phyloP scores from a whole-genome alignment of 92 coral and sea anemone genomes.

The Bergia puertoricense region DNA sequence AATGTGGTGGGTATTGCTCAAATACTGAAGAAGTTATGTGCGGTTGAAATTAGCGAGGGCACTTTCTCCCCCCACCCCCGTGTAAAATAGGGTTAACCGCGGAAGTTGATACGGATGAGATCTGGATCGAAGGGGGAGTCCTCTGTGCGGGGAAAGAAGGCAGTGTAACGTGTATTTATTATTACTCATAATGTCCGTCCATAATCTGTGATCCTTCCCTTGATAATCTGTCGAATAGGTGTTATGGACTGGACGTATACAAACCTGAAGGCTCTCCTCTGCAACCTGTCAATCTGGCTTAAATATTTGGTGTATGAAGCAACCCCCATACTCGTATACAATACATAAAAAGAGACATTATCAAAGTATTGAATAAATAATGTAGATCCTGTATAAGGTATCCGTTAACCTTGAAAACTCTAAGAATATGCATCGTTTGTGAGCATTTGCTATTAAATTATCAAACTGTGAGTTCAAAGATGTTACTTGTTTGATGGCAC shows the following conservation, averaged over 20 bases:
- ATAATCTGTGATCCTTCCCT: neutral
- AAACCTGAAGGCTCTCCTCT: neutral
- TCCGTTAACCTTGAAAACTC: constrained; percentile 62
- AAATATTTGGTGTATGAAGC: constrained; percentile 35
- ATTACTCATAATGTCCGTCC: neutral
- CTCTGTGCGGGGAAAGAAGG: too few species aligned
- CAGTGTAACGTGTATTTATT: neutral
- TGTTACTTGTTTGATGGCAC: too few species aligned
- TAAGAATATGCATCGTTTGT: constrained; percentile 52
- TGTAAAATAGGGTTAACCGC: too few species aligned
- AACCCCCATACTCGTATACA: constrained; percentile 46
- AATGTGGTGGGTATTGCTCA: too few species aligned
- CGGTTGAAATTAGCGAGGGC: too few species aligned
- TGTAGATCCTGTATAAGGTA: constrained; percentile 45
- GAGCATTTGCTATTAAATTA: constrained; percentile 47
- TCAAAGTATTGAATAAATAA: constrained; percentile 38
- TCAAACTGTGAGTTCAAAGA: constrained; percentile 16
- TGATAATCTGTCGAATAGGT: neutral
- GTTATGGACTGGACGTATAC: neutral
- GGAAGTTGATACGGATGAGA: too few species aligned
- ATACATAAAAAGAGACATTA: constrained; percentile 49
- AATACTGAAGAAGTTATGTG: too few species aligned
- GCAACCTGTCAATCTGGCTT: constrained; percentile 1
- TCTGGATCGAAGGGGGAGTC: too few species aligned
- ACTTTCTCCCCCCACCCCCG: too few species aligned